Percentiles rank a stretch among this genome's conserved stretches.
These are phyloP conservation scores for Drosophila bifasciata DNA, from an alignment of 1,140 invertebrate genomes.

Conservation along the genomic window DNA sequence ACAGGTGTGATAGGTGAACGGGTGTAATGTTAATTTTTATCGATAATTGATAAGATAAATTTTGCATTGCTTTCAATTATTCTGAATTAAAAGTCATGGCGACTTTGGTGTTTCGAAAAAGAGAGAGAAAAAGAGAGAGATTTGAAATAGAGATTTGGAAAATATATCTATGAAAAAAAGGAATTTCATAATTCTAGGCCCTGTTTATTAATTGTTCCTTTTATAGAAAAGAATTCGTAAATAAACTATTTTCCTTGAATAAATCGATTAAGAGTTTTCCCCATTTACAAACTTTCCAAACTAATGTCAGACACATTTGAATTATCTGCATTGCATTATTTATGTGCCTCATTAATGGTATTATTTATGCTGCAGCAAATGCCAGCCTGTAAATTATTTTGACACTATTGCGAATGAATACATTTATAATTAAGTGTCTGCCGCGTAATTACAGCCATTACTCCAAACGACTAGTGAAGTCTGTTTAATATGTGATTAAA, in stretches of 20 bases:
- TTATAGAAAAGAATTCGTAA: slow-evolving; percentile 3
- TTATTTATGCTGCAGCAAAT: slow-evolving; percentile 31
- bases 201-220: too few relatives aligned
- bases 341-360: slow-evolving; percentile 25
- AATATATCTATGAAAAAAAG: too few relatives aligned
- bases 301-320: neutral
- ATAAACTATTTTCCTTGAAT: too few relatives aligned
- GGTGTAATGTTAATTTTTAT: slow-evolving; percentile 22
- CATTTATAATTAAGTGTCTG: slow-evolving; percentile 37
- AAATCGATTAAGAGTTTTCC: too few relatives aligned
- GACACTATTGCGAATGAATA: slow-evolving; percentile 45
- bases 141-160: too few relatives aligned
- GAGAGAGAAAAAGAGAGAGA: too few relatives aligned
- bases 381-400: slow-evolving; percentile 48
- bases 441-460: slow-evolving; percentile 38
- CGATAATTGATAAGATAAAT: too few relatives aligned
- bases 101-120: slow-evolving; percentile 6
- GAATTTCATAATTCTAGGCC: too few relatives aligned
- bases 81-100: neutral
- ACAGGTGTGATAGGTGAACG: slow-evolving; percentile 30
- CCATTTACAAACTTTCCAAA: slow-evolving; percentile 5
- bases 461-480: slow-evolving; percentile 20
- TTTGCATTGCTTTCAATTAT: slow-evolving; percentile 18
- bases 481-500: neutral
- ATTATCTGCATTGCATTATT: slow-evolving; percentile 19